Conservation (phyloP, 2,888 invertebrate species). For the Napeogenes inachia region DNA sequence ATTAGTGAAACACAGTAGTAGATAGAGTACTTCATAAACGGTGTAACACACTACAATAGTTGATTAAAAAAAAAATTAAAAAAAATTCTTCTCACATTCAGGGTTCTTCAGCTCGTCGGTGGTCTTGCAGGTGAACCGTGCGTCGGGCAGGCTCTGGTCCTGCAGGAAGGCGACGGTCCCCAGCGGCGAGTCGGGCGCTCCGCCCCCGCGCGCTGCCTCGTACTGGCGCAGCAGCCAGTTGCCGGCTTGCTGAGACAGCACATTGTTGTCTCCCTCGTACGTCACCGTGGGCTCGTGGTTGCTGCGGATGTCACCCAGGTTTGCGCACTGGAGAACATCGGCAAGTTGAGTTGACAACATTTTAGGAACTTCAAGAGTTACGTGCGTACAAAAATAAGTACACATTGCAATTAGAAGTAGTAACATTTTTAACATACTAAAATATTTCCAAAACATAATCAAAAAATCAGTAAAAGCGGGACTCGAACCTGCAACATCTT, state of each 20-base stretch:
- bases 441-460: too few species aligned
- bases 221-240: constrained; percentile 89
- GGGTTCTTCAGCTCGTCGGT: constrained; percentile 50
- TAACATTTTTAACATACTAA: too few species aligned
- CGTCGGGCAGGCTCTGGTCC: too few species aligned
- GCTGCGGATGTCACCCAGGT: constrained; percentile 88
- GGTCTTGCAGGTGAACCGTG: constrained; percentile 39
- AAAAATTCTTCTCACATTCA: constrained; percentile 49
- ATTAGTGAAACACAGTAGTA: too few species aligned
- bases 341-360: too few species aligned
- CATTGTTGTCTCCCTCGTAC: constrained; percentile 96
- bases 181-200: constrained; percentile 80
- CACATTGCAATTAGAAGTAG: too few species aligned
- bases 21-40: too few species aligned
- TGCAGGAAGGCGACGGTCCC: constrained; percentile 82
- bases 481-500: too few species aligned
- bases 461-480: too few species aligned
- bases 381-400: too few species aligned
- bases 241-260: constrained; percentile 91
- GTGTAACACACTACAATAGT: too few species aligned
- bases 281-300: constrained; percentile 94
- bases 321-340: constrained; percentile 77
- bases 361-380: neutral
- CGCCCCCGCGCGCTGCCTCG: constrained; percentile 63
- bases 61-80: neutral